These are phyloP conservation scores for Regulus satrapa DNA, from an alignment of 2,113 vertebrate species.

Conservation along the genomic window DNA sequence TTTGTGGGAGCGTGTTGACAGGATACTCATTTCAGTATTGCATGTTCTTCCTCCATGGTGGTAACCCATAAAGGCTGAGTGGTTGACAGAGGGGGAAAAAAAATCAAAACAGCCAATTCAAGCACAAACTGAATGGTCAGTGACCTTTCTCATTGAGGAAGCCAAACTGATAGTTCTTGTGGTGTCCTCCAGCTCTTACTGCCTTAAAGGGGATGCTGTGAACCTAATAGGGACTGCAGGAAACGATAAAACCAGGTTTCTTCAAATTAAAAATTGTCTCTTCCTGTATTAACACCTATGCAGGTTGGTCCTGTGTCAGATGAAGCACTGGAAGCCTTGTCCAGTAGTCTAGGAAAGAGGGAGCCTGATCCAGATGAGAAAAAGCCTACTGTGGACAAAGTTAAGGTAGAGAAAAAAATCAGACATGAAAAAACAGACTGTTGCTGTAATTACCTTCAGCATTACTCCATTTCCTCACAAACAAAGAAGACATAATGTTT, in stretches of 20 bases:
- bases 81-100: background rate
- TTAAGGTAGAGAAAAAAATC: slow-evolving; percentile 65
- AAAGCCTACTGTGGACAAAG: slow-evolving; percentile 67
- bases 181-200: background rate
- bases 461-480: background rate
- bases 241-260: background rate
- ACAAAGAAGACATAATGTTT: background rate
- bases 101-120: background rate
- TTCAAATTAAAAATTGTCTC: background rate
- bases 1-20: background rate
- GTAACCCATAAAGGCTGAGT: background rate
- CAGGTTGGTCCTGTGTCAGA: slow-evolving; percentile 12
- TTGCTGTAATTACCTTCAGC: background rate
- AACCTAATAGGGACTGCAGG: background rate
- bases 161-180: background rate
- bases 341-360: slow-evolving; percentile 62
- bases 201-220: background rate
- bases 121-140: background rate
- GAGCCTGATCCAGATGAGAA: slow-evolving; percentile 56
- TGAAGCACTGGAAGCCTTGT: slow-evolving; percentile 69
- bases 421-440: background rate
- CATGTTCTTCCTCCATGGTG: accelerated
- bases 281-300: background rate
- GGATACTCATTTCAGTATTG: background rate
- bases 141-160: background rate